Base-by-base conservation (phyloP, 2,888 invertebrate species). In the Xestia sexstrigata region DNA sequence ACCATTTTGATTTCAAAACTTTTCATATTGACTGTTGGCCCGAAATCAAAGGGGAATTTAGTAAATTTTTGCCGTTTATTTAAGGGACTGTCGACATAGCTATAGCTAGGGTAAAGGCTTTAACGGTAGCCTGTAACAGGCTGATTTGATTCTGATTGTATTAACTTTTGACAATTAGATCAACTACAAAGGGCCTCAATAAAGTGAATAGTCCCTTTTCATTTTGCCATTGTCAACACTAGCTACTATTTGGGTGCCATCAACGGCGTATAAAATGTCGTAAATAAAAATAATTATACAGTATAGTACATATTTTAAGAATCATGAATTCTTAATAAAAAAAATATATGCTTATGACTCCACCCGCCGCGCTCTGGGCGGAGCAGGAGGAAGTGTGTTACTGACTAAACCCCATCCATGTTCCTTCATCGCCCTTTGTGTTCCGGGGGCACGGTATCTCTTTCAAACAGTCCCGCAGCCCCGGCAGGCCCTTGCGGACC, bases 1-100 rank as follows among this genome's bases (percentile, higher is more conserved):
- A n/a, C n/a, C 47, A 42, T 63, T 78, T 73, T 69, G 66, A 74
- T 83, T 74, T 60, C 35, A 68, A 83, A 74, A 47, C 17, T 62
- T 68, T 68, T 35, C 30, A 55, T 70, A 47, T 70, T 52, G 42
- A 60, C 47, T 42, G 35, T 77, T 7, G 23, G 3, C 23, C n/a
- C 35, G 8, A 39, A 58, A 52, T 58, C 35, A 78, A 74, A 58
- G 45, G 55, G 58, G 6, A 49, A 60, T 65, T 45, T 65, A 8
- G 20, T 26, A 68, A 30, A 65, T 45, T 23, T 49, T 6, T n/a
- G n/a, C 3, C 35, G 5, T 58, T 49, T 74, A 62, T 66, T 13
- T 55, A 62, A 17, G 26, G 13, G 1, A 47, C 17, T 42, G 13
- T 45, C 5, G 6, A 23, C 13, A 17, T 60, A 35, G 15, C 30